Evolutionary conservation across 2,113 vertebrate species (phyloP).

Genomic region (Nesospiza acunhae): DNA sequence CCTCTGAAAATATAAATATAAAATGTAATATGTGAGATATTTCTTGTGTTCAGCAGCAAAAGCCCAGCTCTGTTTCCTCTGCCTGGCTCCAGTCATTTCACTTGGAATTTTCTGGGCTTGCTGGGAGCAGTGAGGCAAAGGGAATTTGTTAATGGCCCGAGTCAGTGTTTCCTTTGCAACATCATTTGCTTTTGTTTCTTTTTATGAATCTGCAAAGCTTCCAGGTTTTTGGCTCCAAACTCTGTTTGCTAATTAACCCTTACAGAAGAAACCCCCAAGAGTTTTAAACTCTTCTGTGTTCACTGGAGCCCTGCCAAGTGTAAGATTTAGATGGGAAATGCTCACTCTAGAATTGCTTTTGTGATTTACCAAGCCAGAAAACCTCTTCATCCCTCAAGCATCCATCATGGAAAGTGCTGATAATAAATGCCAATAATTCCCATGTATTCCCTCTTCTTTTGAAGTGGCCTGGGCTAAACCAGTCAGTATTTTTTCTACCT

Average conservation of each 20-base stretch:
- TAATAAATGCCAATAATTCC: background rate
- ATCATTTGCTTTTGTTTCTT: conserved; percentile 14
- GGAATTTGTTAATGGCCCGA: background rate
- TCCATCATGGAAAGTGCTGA: background rate
- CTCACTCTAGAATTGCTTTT: conserved; percentile 1
- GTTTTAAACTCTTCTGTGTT: background rate
- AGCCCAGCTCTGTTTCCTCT: background rate
- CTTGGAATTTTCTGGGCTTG: background rate
- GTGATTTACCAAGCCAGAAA: background rate
- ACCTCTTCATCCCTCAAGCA: background rate
- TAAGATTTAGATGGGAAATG: background rate
- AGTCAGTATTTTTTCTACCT: background rate
- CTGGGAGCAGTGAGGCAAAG: conserved; percentile 13
- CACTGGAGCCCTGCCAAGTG: background rate
- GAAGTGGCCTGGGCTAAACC: background rate
- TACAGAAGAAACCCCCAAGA: conserved; percentile 5
- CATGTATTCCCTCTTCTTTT: background rate
- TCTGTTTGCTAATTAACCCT: conserved; percentile 45
- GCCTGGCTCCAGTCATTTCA: background rate
- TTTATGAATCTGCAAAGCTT: conserved; percentile 24
- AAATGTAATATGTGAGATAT: background rate
- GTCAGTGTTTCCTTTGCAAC: conserved; percentile 3
- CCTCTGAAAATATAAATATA: conserved; percentile 14
- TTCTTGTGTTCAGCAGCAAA: background rate
- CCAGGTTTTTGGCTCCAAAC: conserved; percentile 20